Evolutionary conservation across 2,113 vertebrate species (phyloP).

Genomic region (Colius striatus): DNA sequence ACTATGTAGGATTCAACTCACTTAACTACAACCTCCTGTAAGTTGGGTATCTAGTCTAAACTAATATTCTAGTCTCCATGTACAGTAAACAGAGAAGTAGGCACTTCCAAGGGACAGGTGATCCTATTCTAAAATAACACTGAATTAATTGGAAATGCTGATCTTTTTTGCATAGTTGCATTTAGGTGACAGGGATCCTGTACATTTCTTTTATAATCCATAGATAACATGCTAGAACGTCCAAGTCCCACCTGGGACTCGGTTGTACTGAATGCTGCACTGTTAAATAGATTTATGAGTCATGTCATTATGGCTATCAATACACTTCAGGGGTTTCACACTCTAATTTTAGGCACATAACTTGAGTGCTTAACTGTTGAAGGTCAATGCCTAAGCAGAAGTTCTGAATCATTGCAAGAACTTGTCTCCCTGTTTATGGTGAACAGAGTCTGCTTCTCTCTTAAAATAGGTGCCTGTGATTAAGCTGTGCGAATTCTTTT

Average conservation of each 20-base stretch:
- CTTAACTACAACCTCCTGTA: not conserved
- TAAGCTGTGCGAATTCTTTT: not conserved
- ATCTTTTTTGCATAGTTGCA: not conserved
- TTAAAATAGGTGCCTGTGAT: not conserved
- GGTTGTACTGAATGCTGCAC: not conserved
- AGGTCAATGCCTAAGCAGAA: not conserved
- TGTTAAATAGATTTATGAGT: not conserved
- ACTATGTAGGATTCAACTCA: not conserved
- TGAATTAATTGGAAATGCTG: not conserved
- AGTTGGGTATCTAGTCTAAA: not conserved
- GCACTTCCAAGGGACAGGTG: not conserved
- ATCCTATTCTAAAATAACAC: not conserved
- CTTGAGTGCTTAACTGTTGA: not conserved
- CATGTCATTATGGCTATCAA: not conserved
- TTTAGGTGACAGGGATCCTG: not conserved
- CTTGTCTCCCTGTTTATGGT: not conserved
- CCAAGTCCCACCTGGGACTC: not conserved
- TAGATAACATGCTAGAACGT: not conserved
- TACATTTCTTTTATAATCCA: not conserved
- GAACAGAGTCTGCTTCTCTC: not conserved
- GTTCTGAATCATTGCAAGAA: not conserved
- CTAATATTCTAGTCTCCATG: not conserved
- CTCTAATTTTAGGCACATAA: conserved; percentile 12
- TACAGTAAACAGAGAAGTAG: not conserved
- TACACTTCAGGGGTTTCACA: not conserved